phyloP scores from a whole-genome alignment of 2,888 invertebrate species.

The Drosophila mettleri region DNA sequence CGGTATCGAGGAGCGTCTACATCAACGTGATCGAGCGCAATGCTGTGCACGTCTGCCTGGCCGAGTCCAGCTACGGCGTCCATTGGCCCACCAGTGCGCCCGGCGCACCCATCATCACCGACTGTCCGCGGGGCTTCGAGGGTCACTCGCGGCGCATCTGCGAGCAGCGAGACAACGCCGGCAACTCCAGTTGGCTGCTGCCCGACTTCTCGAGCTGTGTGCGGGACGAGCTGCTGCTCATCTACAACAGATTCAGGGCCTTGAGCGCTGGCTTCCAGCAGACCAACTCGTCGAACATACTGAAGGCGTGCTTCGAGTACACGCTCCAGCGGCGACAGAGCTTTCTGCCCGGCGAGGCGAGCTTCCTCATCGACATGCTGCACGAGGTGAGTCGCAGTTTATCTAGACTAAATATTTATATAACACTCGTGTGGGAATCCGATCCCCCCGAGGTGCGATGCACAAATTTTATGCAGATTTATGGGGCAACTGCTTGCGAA shows the following conservation, averaged over 20 bases:
- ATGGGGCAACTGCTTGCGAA: background rate
- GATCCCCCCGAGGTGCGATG: too few relatives aligned
- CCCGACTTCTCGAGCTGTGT: slow-evolving; percentile 92
- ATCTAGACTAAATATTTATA: background rate
- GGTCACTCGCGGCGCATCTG: slow-evolving; percentile 87
- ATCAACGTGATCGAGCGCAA: slow-evolving; percentile 88
- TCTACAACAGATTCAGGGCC: slow-evolving; percentile 87
- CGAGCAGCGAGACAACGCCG: slow-evolving; percentile 86
- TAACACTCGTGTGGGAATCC: background rate
- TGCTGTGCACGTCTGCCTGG: slow-evolving; percentile 87
- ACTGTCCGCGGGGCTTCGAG: slow-evolving; percentile 87
- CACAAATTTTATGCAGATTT: slow-evolving; percentile 10
- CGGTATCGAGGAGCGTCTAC: slow-evolving; percentile 88
- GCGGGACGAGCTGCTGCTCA: slow-evolving; percentile 87
- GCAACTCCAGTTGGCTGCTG: slow-evolving; percentile 90
- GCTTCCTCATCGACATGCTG: slow-evolving; percentile 84
- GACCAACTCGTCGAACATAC: slow-evolving; percentile 84
- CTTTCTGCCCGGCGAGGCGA: slow-evolving; percentile 85
- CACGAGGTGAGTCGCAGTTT: slow-evolving; percentile 80
- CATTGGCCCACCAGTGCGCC: slow-evolving; percentile 90
- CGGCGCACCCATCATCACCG: slow-evolving; percentile 89
- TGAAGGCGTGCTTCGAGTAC: slow-evolving; percentile 84
- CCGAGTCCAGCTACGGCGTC: slow-evolving; percentile 87
- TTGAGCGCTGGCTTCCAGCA: slow-evolving; percentile 84
- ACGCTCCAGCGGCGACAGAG: slow-evolving; percentile 78